These are phyloP conservation scores for Meta bourneti DNA, from an alignment of 2,888 invertebrate species.

Conservation along the genomic window DNA sequence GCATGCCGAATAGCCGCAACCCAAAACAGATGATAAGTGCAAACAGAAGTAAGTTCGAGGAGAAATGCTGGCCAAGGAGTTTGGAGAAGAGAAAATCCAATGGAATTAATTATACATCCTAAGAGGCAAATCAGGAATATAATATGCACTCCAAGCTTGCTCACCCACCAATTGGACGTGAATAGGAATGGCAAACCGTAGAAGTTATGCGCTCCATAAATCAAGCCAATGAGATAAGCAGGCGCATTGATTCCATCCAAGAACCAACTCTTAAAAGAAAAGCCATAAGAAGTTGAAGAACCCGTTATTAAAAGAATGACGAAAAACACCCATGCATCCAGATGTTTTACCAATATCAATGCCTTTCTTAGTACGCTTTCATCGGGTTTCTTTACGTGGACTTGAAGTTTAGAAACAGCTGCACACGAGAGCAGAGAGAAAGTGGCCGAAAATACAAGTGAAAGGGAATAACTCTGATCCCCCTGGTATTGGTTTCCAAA, in stretches of 20 bases:
- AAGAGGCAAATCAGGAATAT: conserved; percentile 91
- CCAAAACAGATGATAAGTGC: conserved; percentile 93
- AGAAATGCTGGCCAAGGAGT: conserved; percentile 94
- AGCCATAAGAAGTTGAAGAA: conserved; percentile 93
- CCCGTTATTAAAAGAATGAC: conserved; percentile 90
- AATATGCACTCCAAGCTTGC: conserved; percentile 90
- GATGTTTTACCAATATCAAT: conserved; percentile 88
- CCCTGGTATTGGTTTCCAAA: conserved; percentile 79
- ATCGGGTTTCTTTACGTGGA: conserved; percentile 88
- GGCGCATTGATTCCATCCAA: conserved; percentile 89
- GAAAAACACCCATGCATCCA: conserved; percentile 89
- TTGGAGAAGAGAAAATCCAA: conserved; percentile 90
- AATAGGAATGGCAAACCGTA: conserved; percentile 92
- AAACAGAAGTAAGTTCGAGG: conserved; percentile 87
- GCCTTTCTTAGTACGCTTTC: conserved; percentile 89
- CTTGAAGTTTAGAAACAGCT: conserved; percentile 88
- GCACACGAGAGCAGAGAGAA: conserved; percentile 87
- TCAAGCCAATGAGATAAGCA: conserved; percentile 89
- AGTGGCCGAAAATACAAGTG: conserved; percentile 89
- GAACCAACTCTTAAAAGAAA: conserved; percentile 92
- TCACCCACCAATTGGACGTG: conserved; percentile 90
- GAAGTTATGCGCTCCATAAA: conserved; percentile 90
- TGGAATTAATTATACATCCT: conserved; percentile 89
- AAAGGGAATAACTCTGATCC: conserved; percentile 89
- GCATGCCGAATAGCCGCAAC: conserved; percentile 94